These are phyloP conservation scores for Bradypus variegatus DNA, from an alignment of 2,797 vertebrate genomes.

Conservation along the genomic window DNA sequence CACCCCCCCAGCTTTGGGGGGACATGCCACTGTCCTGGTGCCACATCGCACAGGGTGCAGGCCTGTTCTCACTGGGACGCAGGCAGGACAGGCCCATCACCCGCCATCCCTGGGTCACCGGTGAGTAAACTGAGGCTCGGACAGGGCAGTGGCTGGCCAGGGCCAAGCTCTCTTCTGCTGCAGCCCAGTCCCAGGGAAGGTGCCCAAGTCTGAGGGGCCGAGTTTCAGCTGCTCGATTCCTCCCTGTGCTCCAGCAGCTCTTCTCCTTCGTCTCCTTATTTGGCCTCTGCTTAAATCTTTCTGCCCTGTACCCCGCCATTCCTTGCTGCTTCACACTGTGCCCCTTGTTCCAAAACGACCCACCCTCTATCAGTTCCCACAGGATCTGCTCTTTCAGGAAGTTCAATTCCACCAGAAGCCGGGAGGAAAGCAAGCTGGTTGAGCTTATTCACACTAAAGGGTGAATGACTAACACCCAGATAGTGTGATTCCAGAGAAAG, in stretches of 20 bases:
- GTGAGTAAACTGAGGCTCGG: not conserved
- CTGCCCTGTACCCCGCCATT: not conserved
- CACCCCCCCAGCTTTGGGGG: not conserved
- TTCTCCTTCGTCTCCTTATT: not conserved
- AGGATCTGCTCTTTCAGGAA: not conserved
- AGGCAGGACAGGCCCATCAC: not conserved
- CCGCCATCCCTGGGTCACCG: too few species aligned
- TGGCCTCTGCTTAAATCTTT: not conserved
- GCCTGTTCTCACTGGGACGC: not conserved
- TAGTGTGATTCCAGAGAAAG: not conserved
- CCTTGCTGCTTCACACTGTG: not conserved
- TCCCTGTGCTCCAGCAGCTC: not conserved
- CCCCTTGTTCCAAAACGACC: not conserved
- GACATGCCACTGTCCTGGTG: not conserved
- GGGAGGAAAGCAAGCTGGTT: not conserved
- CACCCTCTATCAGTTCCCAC: accelerated
- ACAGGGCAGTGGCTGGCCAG: not conserved
- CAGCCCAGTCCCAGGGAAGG: too few species aligned
- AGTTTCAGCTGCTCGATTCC: not conserved
- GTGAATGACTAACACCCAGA: not conserved
- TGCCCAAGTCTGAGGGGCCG: not conserved
- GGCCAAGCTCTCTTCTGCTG: not conserved
- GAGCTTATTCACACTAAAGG: not conserved
- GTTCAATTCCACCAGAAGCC: not conserved
- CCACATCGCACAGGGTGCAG: not conserved